Percentiles rank a stretch among this genome's conserved stretches.
Evolutionary conservation across 64 coral and sea anemone genomes (phyloP).

Genomic region (Actinia tenebrosa): DNA sequence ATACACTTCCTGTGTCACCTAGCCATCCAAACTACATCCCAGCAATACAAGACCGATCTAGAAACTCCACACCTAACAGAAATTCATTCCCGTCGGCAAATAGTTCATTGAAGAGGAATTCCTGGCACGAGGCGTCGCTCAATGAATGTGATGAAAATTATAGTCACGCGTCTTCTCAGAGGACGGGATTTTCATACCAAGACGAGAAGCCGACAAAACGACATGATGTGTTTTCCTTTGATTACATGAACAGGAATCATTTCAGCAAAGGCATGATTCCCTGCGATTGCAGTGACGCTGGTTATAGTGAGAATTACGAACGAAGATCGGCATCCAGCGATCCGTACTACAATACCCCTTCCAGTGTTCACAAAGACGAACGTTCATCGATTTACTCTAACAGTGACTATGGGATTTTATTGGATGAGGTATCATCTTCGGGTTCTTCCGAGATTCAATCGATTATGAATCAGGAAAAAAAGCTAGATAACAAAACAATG

Average conservation of each 20-base stretch:
- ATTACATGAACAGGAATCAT: neutral
- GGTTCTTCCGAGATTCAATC: constrained; percentile 2
- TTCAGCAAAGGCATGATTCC: neutral
- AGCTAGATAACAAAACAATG: neutral
- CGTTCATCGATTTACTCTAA: constrained; percentile 8
- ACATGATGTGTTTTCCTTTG: neutral
- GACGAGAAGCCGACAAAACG: neutral
- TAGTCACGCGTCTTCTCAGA: neutral
- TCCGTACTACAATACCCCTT: constrained; percentile 2
- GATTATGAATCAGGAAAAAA: neutral
- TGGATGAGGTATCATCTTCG: constrained; percentile 23
- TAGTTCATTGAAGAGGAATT: neutral
- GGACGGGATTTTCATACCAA: neutral
- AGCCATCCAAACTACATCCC: constrained; percentile 1
- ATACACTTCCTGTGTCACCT: neutral
- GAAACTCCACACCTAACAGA: neutral
- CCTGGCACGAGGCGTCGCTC: constrained; percentile 5
- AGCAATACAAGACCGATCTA: constrained; percentile 3
- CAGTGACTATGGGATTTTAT: constrained; percentile 12
- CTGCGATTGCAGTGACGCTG: neutral
- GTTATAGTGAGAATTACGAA: neutral
- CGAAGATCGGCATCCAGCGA: constrained; percentile 1
- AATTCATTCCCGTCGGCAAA: constrained; percentile 10
- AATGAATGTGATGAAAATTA: neutral
- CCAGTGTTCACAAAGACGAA: constrained; percentile 4